These are phyloP conservation scores for Cremastinae sp. DNA, from an alignment of 2,888 invertebrate species.

Conservation along the genomic window DNA sequence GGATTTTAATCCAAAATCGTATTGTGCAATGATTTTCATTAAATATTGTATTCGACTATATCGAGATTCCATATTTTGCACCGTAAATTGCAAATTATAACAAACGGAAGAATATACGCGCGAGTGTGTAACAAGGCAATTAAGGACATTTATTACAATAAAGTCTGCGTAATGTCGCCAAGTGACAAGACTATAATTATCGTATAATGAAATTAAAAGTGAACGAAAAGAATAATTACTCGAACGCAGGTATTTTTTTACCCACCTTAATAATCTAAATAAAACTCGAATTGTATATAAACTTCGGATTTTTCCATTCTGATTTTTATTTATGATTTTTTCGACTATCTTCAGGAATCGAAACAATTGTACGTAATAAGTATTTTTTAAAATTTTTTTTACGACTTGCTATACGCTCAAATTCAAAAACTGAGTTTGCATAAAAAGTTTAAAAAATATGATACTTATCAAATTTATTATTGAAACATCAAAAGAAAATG, in stretches of 20 bases:
- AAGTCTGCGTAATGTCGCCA: slow-evolving; percentile 57
- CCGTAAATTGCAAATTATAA: slow-evolving; percentile 9
- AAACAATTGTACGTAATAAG: too few species aligned
- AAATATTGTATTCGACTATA: slow-evolving; percentile 36
- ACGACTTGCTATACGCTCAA: too few species aligned
- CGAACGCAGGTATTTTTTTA: slow-evolving; percentile 63
- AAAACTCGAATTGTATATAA: too few species aligned
- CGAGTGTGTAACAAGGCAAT: slow-evolving; percentile 15
- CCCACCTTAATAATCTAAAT: slow-evolving; percentile 63
- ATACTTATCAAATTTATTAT: too few species aligned
- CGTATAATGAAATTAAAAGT: slow-evolving; percentile 39
- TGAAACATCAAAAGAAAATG: too few species aligned
- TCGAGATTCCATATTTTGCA: slow-evolving; percentile 48
- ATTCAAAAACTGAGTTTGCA: too few species aligned
- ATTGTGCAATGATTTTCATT: slow-evolving; percentile 63
- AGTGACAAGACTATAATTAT: slow-evolving; percentile 61
- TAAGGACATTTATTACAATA: slow-evolving; percentile 15
- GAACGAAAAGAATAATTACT: slow-evolving; percentile 50
- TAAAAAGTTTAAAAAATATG: too few species aligned
- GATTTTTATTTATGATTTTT: too few species aligned
- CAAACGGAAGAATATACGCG: slow-evolving; percentile 12
- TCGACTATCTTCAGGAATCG: too few species aligned
- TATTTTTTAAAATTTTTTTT: too few species aligned
- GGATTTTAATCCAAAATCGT: slow-evolving; percentile 40
- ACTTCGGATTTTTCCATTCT: too few species aligned